A percentile compares a stretch with the other conserved stretches of the same genome.
Conservation (phyloP, 2,113 vertebrate genomes). For the Carollia perspicillata region DNA sequence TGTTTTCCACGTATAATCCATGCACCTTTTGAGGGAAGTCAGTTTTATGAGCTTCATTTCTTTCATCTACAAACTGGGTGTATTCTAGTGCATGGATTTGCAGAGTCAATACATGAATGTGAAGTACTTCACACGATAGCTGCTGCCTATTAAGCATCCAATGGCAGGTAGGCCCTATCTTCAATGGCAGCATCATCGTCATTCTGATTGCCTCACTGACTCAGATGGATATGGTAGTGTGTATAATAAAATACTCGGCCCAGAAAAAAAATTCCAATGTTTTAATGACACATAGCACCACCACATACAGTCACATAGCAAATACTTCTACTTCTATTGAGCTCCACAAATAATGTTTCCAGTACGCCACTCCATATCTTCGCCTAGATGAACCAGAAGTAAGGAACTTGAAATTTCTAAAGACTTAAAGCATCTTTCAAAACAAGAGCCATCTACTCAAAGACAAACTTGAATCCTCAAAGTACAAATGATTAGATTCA, state of each 20-base stretch:
- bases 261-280: not conserved
- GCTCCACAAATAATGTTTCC: not conserved
- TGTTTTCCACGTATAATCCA: not conserved
- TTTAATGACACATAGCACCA: not conserved
- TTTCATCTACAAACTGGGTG: not conserved
- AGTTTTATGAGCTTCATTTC: not conserved
- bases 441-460: not conserved
- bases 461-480: not conserved
- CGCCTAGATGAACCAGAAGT: not conserved
- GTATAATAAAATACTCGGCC: accelerated
- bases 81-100: not conserved
- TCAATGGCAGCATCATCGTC: accelerated
- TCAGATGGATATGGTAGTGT: not conserved
- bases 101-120: not conserved
- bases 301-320: not conserved
- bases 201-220: accelerated
- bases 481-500: not conserved
- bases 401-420: not conserved
- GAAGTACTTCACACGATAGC: not conserved
- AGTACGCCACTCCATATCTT: not conserved
- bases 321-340: not conserved
- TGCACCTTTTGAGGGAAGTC: not conserved
- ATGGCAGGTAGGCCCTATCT: accelerated
- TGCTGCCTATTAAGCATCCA: accelerated
- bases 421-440: not conserved